Conservation (phyloP, 2,113 vertebrate species). For the Pachyramphus minor region DNA sequence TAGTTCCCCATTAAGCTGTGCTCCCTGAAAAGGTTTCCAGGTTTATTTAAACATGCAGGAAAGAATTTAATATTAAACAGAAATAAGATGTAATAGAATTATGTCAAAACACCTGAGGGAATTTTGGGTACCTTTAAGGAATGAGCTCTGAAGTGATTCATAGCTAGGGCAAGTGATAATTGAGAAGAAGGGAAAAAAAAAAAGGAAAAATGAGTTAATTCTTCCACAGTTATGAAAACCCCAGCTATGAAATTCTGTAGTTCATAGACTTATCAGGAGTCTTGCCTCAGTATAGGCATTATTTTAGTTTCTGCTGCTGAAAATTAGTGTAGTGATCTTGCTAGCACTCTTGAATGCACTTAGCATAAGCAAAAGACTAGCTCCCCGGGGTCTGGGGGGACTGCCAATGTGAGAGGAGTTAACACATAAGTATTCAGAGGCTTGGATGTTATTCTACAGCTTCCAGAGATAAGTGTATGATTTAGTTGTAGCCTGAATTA, state of each 20-base stretch:
- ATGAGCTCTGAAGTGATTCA: slow-evolving; percentile 62
- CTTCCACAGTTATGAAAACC: slow-evolving; percentile 4
- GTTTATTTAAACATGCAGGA: slow-evolving; percentile 68
- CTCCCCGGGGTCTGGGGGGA: neutral
- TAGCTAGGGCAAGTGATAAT: slow-evolving; percentile 58
- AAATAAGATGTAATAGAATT: slow-evolving; percentile 70
- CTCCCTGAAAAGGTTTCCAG: slow-evolving; percentile 55
- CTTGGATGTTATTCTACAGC: neutral
- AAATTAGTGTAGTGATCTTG: slow-evolving; percentile 31
- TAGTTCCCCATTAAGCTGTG: slow-evolving; percentile 16
- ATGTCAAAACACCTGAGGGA: slow-evolving; percentile 71
- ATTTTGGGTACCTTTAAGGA: slow-evolving; percentile 64
- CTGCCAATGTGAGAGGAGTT: neutral
- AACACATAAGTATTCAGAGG: neutral
- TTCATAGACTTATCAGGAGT: neutral
- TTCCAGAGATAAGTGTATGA: neutral
- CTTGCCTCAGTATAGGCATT: neutral
- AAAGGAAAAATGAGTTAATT: slow-evolving; percentile 9
- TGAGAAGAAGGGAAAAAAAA: neutral
- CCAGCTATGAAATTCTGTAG: neutral
- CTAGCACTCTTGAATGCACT: neutral
- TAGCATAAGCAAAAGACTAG: neutral
- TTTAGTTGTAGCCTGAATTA: neutral
- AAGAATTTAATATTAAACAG: slow-evolving; percentile 69
- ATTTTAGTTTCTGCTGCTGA: slow-evolving; percentile 36